A percentile compares a stretch with the other conserved stretches of the same genome.
Conservation (phyloP, 2,113 vertebrate genomes). For the Cacatua alba region DNA sequence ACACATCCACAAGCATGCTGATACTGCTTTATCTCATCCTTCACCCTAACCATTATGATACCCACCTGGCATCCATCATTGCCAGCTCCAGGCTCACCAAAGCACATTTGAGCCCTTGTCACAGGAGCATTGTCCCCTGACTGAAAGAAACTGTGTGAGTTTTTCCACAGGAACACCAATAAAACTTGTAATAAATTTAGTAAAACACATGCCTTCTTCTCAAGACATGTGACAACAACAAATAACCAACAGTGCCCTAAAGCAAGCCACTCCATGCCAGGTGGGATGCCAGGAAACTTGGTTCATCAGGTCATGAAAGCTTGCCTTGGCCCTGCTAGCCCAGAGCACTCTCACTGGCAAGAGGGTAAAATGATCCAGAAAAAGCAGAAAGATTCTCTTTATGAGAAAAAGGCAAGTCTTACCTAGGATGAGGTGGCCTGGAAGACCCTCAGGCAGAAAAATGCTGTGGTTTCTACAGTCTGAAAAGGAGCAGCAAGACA, state of each 20-base stretch:
- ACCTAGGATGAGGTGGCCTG: neutral
- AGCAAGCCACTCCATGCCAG: neutral
- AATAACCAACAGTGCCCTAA: neutral
- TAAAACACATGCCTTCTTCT: neutral
- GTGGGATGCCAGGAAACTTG: neutral
- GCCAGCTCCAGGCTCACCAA: neutral
- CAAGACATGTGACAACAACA: neutral
- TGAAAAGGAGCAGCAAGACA: neutral
- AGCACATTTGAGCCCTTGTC: fast-evolving
- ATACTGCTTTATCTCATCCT: neutral
- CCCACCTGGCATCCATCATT: neutral
- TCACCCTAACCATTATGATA: neutral
- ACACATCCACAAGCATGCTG: fast-evolving
- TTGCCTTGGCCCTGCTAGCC: neutral
- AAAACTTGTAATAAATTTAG: neutral
- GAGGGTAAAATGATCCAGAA: neutral
- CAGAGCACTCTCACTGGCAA: neutral
- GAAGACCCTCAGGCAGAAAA: neutral
- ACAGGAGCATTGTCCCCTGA: fast-evolving
- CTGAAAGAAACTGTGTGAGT: neutral
- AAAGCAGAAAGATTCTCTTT: neutral
- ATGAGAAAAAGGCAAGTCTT: neutral
- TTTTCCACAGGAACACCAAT: neutral
- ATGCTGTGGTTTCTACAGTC: too few species aligned
- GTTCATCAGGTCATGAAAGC: neutral